These are phyloP conservation scores for Drosophila parabipectinata DNA, from an alignment of 1,140 invertebrate genomes.

Conservation along the genomic window DNA sequence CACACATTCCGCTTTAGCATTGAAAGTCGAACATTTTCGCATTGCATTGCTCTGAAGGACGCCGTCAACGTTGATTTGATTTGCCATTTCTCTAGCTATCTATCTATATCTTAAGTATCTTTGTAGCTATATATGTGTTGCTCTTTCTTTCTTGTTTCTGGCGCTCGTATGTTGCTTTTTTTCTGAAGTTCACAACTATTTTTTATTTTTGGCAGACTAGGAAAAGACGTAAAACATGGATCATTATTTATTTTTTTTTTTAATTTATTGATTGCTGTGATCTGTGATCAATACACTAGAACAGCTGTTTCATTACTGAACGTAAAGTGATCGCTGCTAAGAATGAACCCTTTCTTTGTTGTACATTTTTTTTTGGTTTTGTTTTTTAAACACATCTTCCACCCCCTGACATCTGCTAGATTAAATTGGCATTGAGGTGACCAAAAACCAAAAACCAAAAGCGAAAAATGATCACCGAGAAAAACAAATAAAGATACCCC, in stretches of 20 bases:
- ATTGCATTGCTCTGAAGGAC: constrained; percentile 74
- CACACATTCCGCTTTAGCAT: constrained; percentile 61
- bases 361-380: neutral
- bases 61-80: constrained; percentile 67
- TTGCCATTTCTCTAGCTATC: constrained; percentile 54
- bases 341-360: constrained; percentile 27
- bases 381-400: constrained; percentile 8
- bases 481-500: constrained; percentile 57
- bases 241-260: neutral
- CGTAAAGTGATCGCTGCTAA: constrained; percentile 42
- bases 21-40: constrained; percentile 65
- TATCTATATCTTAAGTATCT: constrained; percentile 59
- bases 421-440: constrained; percentile 79
- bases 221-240: neutral
- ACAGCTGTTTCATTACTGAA: constrained; percentile 40
- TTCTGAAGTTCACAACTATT: constrained; percentile 67
- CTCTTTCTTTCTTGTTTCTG: constrained; percentile 17
- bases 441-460: constrained; percentile 71
- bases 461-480: constrained; percentile 77
- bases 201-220: constrained; percentile 35
- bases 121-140: constrained; percentile 12
- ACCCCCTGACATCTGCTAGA: constrained; percentile 53
- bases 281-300: constrained; percentile 4
- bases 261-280: constrained; percentile 2
- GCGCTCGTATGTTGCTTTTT: constrained; percentile 49